A percentile compares a stretch with the other conserved stretches of the same genome.
Evolutionary conservation across 92 coral and sea anemone species (phyloP).

Genomic region (Zoanthus solanderi): DNA sequence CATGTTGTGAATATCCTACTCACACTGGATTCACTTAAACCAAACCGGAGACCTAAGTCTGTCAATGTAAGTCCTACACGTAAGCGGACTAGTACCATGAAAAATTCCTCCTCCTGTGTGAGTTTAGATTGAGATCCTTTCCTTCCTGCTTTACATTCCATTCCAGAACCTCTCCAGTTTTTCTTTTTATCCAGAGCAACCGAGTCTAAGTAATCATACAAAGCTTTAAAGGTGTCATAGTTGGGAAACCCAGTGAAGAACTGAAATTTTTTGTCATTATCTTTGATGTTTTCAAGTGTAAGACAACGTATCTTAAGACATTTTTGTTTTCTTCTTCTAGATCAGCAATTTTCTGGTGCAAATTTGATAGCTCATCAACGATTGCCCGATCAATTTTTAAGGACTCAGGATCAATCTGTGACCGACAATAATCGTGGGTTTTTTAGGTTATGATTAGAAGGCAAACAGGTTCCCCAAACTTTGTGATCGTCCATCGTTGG

Average conservation of each 20-base stretch:
- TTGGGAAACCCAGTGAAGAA: conserved; percentile 65
- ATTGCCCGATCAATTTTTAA: conserved; percentile 40
- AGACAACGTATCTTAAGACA: conserved; percentile 46
- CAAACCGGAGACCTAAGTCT: conserved; percentile 53
- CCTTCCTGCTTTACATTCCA: conserved; percentile 46
- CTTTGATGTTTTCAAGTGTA: conserved; percentile 38
- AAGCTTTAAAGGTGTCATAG: conserved; percentile 51
- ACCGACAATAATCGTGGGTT: conserved; percentile 51
- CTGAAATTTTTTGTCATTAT: conserved; percentile 51
- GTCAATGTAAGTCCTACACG: conserved; percentile 57
- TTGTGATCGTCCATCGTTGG: conserved; percentile 56
- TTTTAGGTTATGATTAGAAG: conserved; percentile 42
- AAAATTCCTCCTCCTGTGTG: conserved; percentile 59
- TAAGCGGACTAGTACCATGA: conserved; percentile 54
- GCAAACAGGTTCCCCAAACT: conserved; percentile 57
- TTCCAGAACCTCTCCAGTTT: conserved; percentile 57
- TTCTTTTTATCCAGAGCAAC: conserved; percentile 60
- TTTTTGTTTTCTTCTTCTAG: conserved; percentile 60
- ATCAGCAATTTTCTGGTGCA: conserved; percentile 47
- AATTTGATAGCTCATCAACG: conserved; percentile 47
- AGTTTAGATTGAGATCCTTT: conserved; percentile 42
- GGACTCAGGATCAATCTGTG: conserved; percentile 52
- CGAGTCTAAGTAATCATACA: conserved; percentile 50
- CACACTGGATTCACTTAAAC: conserved; percentile 53
- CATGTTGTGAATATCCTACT: conserved; percentile 60